Percentiles rank a stretch among this genome's conserved stretches.
Evolutionary conservation across 2,113 vertebrate genomes (phyloP).

Genomic region (Ellobius talpinus): DNA sequence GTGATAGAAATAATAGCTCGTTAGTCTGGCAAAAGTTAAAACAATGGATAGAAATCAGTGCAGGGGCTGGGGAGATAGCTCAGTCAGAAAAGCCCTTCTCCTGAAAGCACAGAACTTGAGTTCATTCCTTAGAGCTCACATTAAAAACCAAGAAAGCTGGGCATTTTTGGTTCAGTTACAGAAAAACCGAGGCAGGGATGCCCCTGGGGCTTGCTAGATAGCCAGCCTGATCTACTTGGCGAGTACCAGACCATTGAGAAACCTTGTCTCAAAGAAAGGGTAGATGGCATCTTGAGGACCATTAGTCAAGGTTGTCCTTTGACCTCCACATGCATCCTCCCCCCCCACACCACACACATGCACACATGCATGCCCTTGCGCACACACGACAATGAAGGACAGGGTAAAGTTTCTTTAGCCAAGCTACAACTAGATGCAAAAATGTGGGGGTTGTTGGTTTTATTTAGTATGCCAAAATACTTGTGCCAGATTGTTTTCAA

Average conservation of each 20-base stretch:
- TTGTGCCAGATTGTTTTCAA: not conserved
- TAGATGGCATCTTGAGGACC: not conserved
- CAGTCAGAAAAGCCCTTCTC: not conserved
- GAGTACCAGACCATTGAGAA: not conserved
- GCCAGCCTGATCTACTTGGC: not conserved
- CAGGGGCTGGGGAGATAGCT: constrained; percentile 25
- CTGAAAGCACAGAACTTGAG: not conserved
- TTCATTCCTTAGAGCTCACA: not conserved
- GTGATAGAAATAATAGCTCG: constrained; percentile 92
- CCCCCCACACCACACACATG: not conserved
- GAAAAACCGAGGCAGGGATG: not conserved
- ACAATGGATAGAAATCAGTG: constrained; percentile 90
- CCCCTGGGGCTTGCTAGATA: not conserved
- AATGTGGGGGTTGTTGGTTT: constrained; percentile 85
- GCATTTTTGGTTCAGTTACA: not conserved
- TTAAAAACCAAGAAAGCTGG: not conserved
- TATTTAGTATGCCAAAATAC: not conserved
- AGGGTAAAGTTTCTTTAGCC: constrained; percentile 91
- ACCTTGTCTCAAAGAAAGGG: not conserved
- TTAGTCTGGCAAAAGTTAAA: constrained; percentile 91
- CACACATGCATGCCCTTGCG: not conserved
- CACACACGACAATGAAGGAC: constrained; percentile 78
- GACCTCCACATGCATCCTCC: not conserved
- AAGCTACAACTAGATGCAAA: constrained; percentile 93
- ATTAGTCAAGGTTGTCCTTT: not conserved